These are phyloP conservation scores for Thecocarcelia acutangulata DNA, from an alignment of 2,888 invertebrate species.

Conservation along the genomic window DNA sequence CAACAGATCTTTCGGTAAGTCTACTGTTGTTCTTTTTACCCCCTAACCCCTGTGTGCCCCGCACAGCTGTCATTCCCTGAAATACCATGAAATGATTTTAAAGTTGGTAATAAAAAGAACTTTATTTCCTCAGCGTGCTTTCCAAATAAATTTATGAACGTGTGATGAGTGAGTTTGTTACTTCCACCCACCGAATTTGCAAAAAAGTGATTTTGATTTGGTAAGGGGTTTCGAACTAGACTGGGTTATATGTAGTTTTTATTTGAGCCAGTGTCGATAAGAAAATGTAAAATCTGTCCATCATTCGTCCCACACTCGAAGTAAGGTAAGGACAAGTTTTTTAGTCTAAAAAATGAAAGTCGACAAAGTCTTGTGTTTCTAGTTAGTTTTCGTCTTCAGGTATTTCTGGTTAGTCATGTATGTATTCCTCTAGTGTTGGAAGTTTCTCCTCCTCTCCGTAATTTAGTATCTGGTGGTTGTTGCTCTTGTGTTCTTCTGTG, in stretches of 20 bases:
- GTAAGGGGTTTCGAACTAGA: too few relatives aligned
- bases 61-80: too few relatives aligned
- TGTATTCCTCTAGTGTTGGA: constrained; percentile 21
- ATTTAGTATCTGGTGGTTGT: neutral
- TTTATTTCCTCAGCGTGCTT: constrained; percentile 6
- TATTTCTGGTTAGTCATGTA: neutral
- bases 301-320: neutral
- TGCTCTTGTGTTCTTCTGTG: neutral
- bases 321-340: constrained; percentile 32
- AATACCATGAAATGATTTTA: constrained; percentile 4
- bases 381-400: neutral
- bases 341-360: constrained; percentile 54
- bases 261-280: constrained; percentile 42
- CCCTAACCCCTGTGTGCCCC: too few relatives aligned
- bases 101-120: constrained; percentile 9
- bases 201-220: neutral
- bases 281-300: constrained; percentile 18
- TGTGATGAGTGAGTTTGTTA: constrained; percentile 27
- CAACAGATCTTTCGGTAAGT: too few relatives aligned
- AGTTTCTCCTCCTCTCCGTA: constrained; percentile 30
- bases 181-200: constrained; percentile 27
- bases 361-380: constrained; percentile 6
- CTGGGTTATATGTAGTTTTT: too few relatives aligned
- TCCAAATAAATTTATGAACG: constrained; percentile 30
- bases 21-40: too few relatives aligned